Evolutionary conservation across 2,797 vertebrate species (phyloP), one percentile per base, ranked within the genome.

Genomic region (Paramormyrops hopkinsi): DNA sequence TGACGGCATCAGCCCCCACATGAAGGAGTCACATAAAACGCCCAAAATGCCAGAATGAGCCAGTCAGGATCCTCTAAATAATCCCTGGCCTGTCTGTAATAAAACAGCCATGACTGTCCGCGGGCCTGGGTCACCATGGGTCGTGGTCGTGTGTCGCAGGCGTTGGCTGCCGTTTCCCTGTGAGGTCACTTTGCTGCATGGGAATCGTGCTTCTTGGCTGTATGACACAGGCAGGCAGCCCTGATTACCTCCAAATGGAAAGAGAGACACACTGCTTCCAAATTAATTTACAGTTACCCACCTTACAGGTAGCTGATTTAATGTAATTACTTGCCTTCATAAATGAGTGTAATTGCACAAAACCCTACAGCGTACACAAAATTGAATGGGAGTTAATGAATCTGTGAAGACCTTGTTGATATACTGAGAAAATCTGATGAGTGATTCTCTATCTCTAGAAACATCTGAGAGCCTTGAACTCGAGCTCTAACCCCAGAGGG

Each of bases 271-370:
- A 94, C 94, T 95, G 95, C 94, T 93, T 95, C 93, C 92, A 95
- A 95, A 96, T 96, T 96, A 95, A 96, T 96, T 96, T 96, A 95
- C 95, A 94, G 93, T 94, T 92, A 93, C 95, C 94, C 95, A 96
- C 96, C 96, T 95, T 94, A 96, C 95, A 96, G 96, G 95, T 97
- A 96, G 94, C 94, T 94, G 93, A 95, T 95, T 94, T 95, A 94
- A 96, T 96, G 95, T 96, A 96, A 96, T 96, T 96, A 96, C 95
- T 93, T 93, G 92, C 93, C 93, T 92, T 93, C 95, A 94, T 95
- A 95, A 96, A 96, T 95, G 95, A 94, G 91, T 94, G 94, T 96
- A 96, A 96, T 96, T 96, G 95, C 95, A 94, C 95, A 95, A 95
- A 95, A 90, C 95, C 96, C 96, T 95, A 95, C 95, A 96, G 96